phyloP scores from a whole-genome alignment of 2,113 vertebrate species.

The Archocentrus centrarchus region DNA sequence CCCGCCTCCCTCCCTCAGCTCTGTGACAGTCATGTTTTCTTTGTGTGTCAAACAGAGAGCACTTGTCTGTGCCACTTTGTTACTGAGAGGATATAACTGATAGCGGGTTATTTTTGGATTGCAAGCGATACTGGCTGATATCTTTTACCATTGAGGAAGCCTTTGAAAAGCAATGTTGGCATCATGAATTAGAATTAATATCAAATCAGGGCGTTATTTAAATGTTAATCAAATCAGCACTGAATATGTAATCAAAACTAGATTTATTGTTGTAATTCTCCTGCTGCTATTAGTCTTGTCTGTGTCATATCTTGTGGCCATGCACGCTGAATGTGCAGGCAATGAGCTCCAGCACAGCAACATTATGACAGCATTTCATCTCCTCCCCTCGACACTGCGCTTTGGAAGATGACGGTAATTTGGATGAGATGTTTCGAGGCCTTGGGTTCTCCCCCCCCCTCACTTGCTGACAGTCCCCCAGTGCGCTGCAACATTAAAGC shows the following conservation, averaged over 20 bases:
- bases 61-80: slow-evolving; percentile 30
- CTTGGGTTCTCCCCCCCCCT: slow-evolving; percentile 28
- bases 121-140: slow-evolving; percentile 14
- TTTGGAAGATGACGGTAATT: slow-evolving; percentile 67
- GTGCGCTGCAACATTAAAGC: slow-evolving; percentile 57
- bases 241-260: neutral
- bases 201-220: slow-evolving; percentile 1
- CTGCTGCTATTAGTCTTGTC: slow-evolving; percentile 15
- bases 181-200: neutral
- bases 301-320: slow-evolving; percentile 11
- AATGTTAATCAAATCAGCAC: slow-evolving; percentile 21
- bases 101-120: slow-evolving; percentile 27
- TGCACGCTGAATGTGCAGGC: slow-evolving; percentile 7
- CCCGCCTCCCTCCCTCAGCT: neutral
- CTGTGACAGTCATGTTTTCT: slow-evolving; percentile 25
- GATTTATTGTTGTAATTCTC: slow-evolving; percentile 14
- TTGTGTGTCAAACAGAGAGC: slow-evolving; percentile 36
- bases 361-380: slow-evolving; percentile 60
- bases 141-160: slow-evolving; percentile 8
- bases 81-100: slow-evolving; percentile 30
- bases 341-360: slow-evolving; percentile 34
- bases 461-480: slow-evolving; percentile 24
- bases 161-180: slow-evolving; percentile 7
- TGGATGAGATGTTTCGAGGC: slow-evolving; percentile 55
- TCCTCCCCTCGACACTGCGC: slow-evolving; percentile 41